These are phyloP conservation scores for Cheilosia grossa DNA, from an alignment of 2,888 invertebrate species.

Conservation along the genomic window DNA sequence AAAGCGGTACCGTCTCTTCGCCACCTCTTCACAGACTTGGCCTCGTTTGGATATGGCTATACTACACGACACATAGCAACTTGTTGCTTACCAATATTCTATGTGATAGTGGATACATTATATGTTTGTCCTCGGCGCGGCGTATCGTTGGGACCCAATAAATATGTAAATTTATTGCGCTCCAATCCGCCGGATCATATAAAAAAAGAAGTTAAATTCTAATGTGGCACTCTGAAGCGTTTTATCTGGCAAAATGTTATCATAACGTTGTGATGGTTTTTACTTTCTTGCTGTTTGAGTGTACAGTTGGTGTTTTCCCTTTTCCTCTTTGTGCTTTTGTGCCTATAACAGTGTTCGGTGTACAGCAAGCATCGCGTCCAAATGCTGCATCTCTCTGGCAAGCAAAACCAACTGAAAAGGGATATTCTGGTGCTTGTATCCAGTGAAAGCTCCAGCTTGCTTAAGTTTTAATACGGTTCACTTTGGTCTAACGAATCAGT, in stretches of 20 bases:
- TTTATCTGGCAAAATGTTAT: conserved; percentile 40
- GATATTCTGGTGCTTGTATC: conserved; percentile 13
- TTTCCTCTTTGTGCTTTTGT: conserved; percentile 36
- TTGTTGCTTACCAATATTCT: conserved; percentile 60
- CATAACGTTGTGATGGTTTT: neutral
- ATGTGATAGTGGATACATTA: neutral
- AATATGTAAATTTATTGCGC: conserved; percentile 61
- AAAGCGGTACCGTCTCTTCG: conserved; percentile 10
- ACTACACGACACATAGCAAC: conserved; percentile 33
- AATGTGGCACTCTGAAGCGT: conserved; percentile 35
- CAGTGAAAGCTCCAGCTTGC: conserved; percentile 56
- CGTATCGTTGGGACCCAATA: conserved; percentile 33
- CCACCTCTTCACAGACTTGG: neutral
- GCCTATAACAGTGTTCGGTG: conserved; percentile 1
- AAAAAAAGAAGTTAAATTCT: conserved; percentile 31
- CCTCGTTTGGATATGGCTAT: neutral
- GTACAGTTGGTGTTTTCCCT: neutral
- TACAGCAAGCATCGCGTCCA: conserved; percentile 10
- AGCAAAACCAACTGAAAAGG: conserved; percentile 1
- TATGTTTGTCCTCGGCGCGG: neutral
- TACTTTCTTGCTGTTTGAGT: neutral
- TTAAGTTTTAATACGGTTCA: conserved; percentile 65
- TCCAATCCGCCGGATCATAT: conserved; percentile 19
- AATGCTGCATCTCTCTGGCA: conserved; percentile 52
- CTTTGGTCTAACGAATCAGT: conserved; percentile 67